Conservation (phyloP, 2,113 vertebrate genomes). For the Uropsilus gracilis region DNA sequence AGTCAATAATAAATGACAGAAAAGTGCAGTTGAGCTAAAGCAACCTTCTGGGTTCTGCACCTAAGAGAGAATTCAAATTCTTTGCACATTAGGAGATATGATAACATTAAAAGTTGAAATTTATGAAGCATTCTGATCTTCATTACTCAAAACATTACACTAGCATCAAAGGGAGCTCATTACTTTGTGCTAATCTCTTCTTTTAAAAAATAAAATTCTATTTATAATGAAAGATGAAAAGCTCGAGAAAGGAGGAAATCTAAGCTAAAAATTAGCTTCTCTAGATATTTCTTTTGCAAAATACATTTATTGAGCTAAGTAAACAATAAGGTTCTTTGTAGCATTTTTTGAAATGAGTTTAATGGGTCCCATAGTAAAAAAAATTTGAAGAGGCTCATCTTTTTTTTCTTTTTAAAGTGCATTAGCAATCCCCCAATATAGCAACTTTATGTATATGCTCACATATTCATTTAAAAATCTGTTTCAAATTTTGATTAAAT, state of each 20-base stretch:
- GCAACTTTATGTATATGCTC: neutral
- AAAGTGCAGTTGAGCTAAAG: slow-evolving; percentile 69
- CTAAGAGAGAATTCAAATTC: slow-evolving; percentile 56
- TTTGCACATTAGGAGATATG: slow-evolving; percentile 12
- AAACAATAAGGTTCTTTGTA: neutral
- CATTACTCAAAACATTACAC: slow-evolving; percentile 67
- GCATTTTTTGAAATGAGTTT: neutral
- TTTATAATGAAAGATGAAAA: slow-evolving; percentile 29
- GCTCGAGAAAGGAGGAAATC: neutral
- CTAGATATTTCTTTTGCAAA: neutral
- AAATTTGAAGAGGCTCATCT: neutral
- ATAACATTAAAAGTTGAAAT: slow-evolving; percentile 51
- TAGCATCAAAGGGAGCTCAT: slow-evolving; percentile 59
- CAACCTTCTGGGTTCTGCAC: slow-evolving; percentile 48
- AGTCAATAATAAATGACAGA: slow-evolving; percentile 52
- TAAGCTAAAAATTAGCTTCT: neutral
- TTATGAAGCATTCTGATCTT: slow-evolving; percentile 60
- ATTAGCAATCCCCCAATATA: too few relatives aligned
- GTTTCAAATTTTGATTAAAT: too few relatives aligned
- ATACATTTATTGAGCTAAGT: neutral
- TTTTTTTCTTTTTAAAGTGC: neutral
- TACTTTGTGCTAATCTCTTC: neutral
- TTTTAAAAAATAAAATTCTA: slow-evolving; percentile 2
- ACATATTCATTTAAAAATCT: neutral
- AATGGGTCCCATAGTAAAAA: neutral